phyloP scores from a whole-genome alignment of 2,797 vertebrate genomes.

The Oreonectes daqikongensis region DNA sequence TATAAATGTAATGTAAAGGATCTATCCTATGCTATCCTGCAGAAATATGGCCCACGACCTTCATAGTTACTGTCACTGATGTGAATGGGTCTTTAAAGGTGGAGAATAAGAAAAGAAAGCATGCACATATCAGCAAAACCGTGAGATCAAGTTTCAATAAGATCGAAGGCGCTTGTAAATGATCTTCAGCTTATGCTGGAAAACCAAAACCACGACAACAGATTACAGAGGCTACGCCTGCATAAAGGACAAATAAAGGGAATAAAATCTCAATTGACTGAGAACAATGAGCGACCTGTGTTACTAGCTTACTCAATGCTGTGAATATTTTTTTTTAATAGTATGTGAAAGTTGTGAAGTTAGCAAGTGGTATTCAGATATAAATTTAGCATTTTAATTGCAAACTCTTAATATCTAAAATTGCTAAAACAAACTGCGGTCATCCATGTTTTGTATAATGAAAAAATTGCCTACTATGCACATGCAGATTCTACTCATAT shows the following conservation, averaged over 20 bases:
- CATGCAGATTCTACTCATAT: too few species aligned
- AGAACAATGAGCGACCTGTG: neutral
- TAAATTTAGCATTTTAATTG: neutral
- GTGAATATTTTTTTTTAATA: too few species aligned
- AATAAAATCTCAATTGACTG: neutral
- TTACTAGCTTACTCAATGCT: neutral
- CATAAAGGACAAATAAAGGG: neutral
- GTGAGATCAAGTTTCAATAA: conserved; percentile 20
- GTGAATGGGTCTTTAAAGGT: neutral
- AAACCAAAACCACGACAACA: conserved; percentile 1
- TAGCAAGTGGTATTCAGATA: neutral
- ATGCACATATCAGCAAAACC: neutral
- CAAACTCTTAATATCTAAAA: too few species aligned
- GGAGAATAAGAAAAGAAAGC: conserved; percentile 10
- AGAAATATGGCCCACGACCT: too few species aligned
- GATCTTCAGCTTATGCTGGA: neutral
- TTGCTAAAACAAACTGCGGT: too few species aligned
- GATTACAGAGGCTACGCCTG: neutral
- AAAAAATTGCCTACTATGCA: too few species aligned
- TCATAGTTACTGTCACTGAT: too few species aligned
- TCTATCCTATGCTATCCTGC: neutral
- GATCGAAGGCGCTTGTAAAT: conserved; percentile 1
- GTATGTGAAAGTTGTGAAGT: neutral
- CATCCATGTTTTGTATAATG: too few species aligned
- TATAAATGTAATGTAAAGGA: neutral